A percentile compares a stretch with the other conserved stretches of the same genome.
Evolutionary conservation across 1,140 invertebrate species (phyloP).

Genomic region (Wasmannia auropunctata): DNA sequence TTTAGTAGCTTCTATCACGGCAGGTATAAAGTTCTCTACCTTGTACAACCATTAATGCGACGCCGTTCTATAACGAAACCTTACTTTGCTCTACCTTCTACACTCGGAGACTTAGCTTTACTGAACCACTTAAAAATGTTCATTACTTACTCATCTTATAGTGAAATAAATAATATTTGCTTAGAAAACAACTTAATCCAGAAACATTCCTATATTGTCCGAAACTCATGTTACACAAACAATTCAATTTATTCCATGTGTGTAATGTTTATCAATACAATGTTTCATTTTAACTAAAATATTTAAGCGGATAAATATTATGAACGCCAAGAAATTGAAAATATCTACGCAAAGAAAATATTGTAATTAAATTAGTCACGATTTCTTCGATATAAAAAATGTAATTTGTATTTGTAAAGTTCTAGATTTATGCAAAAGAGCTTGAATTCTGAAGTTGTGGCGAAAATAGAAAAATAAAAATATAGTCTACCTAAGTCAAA

Average conservation of each 20-base stretch:
- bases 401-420: constrained; percentile 63
- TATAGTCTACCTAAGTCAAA: constrained; percentile 42
- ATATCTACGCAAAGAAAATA: not conserved
- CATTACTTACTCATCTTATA: not conserved
- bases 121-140: constrained; percentile 5
- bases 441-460: constrained; percentile 42
- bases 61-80: constrained; percentile 50
- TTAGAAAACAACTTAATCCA: not conserved
- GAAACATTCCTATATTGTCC: not conserved
- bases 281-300: not conserved
- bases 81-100: constrained; percentile 19
- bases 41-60: constrained; percentile 79
- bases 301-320: not conserved
- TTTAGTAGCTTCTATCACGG: constrained; percentile 77
- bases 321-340: not conserved
- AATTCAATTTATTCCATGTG: not conserved
- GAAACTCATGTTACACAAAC: not conserved
- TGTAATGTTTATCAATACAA: not conserved
- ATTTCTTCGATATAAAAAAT: constrained; percentile 38
- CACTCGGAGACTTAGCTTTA: not conserved
- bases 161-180: not conserved
- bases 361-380: not conserved
- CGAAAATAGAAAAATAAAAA: constrained; percentile 59
- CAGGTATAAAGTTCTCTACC: constrained; percentile 83
- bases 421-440: constrained; percentile 43